Evolutionary conservation across 2,888 invertebrate species (phyloP).

Genomic region (Acanthosepion esculentum): DNA sequence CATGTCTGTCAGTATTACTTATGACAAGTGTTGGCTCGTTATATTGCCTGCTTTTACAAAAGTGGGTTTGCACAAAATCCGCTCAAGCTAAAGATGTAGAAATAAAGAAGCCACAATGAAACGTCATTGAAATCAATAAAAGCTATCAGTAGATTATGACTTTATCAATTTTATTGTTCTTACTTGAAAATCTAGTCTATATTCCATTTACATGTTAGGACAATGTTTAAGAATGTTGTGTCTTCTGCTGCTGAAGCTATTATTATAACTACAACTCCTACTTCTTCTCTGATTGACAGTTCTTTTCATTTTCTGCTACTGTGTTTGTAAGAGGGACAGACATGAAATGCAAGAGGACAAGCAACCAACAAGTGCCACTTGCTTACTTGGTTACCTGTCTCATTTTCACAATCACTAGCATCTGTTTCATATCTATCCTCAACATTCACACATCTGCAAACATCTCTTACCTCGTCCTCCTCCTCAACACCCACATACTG

Average conservation of each 20-base stretch:
- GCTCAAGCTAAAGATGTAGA: not conserved
- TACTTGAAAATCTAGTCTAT: not conserved
- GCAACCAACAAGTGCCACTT: not conserved
- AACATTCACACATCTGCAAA: not conserved
- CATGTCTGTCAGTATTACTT: not conserved
- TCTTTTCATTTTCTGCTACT: not conserved
- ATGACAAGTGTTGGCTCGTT: not conserved
- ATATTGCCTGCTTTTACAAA: not conserved
- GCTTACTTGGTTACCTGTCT: not conserved
- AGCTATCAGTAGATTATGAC: not conserved
- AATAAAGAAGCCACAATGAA: not conserved
- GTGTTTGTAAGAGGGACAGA: not conserved
- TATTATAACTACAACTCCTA: not conserved
- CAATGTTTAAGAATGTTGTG: not conserved
- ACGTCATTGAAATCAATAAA: not conserved
- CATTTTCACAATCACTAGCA: too few species aligned
- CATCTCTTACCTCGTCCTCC: not conserved
- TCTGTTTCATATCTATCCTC: not conserved
- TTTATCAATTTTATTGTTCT: not conserved
- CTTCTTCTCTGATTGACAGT: not conserved
- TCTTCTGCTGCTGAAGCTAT: not conserved
- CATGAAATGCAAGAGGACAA: not conserved
- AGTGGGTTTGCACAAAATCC: not conserved
- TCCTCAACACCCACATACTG: not conserved
- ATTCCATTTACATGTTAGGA: not conserved